These are phyloP conservation scores for Rhingia rostrata DNA, from an alignment of 2,888 invertebrate genomes.

Conservation along the genomic window DNA sequence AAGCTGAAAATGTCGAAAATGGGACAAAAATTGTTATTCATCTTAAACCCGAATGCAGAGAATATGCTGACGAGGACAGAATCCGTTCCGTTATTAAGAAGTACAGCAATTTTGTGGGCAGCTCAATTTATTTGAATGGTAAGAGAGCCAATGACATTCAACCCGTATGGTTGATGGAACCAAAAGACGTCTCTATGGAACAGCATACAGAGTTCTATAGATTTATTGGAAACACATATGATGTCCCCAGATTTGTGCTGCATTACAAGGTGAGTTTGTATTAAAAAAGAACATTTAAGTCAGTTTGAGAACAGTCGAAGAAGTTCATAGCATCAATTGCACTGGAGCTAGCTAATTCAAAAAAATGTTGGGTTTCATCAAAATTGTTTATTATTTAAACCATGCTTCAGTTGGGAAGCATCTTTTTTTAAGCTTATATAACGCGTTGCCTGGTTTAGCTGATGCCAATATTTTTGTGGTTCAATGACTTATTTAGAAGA, in stretches of 20 bases:
- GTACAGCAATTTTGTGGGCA: conserved; percentile 98
- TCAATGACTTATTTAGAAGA: too few species aligned
- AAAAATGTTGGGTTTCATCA: too few species aligned
- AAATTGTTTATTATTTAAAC: too few species aligned
- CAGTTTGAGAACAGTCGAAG: too few species aligned
- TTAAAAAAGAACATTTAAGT: not conserved
- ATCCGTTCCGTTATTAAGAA: conserved; percentile 95
- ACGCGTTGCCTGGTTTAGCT: too few species aligned
- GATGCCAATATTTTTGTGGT: too few species aligned
- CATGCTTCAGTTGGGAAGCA: too few species aligned
- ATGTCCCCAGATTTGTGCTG: conserved; percentile 93
- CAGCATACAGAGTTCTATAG: conserved; percentile 97
- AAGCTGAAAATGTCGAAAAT: conserved; percentile 91
- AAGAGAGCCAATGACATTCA: conserved; percentile 94
- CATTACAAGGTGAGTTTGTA: conserved; percentile 88
- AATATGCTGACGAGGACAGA: conserved; percentile 93
- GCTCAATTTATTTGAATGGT: conserved; percentile 95
- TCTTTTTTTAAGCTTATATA: too few species aligned
- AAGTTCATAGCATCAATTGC: too few species aligned
- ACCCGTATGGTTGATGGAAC: conserved; percentile 96
- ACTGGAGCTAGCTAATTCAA: too few species aligned
- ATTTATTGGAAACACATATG: conserved; percentile 93
- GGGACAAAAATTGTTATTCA: conserved; percentile 97
- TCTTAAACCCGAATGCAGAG: conserved; percentile 93
- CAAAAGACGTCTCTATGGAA: conserved; percentile 92